Evolutionary conservation across 1,140 invertebrate species (phyloP), one percentile per base, ranked within the genome.

Genomic region (Dolichoris vasculosae): DNA sequence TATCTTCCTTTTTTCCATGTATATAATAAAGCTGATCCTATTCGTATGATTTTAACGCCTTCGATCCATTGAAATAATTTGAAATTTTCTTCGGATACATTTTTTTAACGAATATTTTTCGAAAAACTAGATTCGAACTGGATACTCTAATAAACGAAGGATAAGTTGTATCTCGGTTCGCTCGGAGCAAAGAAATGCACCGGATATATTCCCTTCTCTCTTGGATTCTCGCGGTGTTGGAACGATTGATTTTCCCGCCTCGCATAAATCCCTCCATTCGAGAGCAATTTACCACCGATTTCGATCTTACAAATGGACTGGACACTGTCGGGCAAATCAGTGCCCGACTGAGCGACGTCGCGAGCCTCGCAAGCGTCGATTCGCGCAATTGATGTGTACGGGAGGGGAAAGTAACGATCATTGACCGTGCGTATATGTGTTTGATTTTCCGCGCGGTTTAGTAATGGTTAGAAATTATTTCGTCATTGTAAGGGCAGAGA

Each of bases 291-390:
- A 63, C 63, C 64, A 59, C 23, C 51, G 75, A 48, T 55, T 82
- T 43, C 69, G 71, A 85, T 85, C 84, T 82, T 82, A 82, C 79
- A 82, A 85, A 85, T 85, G 78, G 78, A 85, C 17, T 80, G 67
- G 78, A 64, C 59, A 43, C 77, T 85, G 84, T 85, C 84, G 64
- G 81, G 69, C 78, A 85, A 85, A 85, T 85, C 84, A 85, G 64
- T 59, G 82, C 43, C 75, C 64, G 46, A 26, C 32, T 30, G 75
- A 75, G 32, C 46, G 83, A 84, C 63, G 32, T 51, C 20, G 63
- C n/a, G 26, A 20, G 17, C 23, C 32, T 51, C 20, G 63, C n/a
- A 26, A 20, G 17, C 23, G 43, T 23, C 15, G 38, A 71, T 35
- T 7, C 9, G 13, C 15, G 48, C 73, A 78, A 84, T 78, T 84